Evolutionary conservation across 1,140 invertebrate species (phyloP).

Genomic region (Trichogramma pretiosum): DNA sequence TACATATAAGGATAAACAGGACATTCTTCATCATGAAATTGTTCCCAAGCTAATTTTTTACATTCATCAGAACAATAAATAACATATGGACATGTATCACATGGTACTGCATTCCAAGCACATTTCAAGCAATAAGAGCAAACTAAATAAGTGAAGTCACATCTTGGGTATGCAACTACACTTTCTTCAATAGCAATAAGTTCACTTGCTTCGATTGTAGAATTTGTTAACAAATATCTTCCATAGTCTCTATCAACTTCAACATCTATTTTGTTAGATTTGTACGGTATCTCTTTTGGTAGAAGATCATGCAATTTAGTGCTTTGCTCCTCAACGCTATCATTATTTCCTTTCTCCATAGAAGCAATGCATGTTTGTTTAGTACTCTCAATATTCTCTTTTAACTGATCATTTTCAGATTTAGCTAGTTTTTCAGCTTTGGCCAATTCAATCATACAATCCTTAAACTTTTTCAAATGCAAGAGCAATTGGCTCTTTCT

Average conservation of each 20-base stretch:
- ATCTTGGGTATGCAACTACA: conserved; percentile 59
- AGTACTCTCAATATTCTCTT: conserved; percentile 20
- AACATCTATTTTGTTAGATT: background rate
- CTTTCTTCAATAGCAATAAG: conserved; percentile 64
- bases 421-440: conserved; percentile 19
- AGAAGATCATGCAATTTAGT: background rate
- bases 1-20: conserved; percentile 48
- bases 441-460: conserved; percentile 48
- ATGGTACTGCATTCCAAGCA: conserved; percentile 52
- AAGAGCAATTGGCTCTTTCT: conserved; percentile 63
- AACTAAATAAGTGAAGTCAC: conserved; percentile 49
- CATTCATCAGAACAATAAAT: conserved; percentile 67
- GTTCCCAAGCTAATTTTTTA: conserved; percentile 45
- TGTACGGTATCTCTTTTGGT: background rate
- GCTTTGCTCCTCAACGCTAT: background rate
- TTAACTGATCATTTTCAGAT: conserved; percentile 9
- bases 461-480: conserved; percentile 50
- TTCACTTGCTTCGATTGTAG: conserved; percentile 62
- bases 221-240: conserved; percentile 52
- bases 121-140: conserved; percentile 68
- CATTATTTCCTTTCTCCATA: background rate
- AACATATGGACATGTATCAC: conserved; percentile 52
- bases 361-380: conserved; percentile 8
- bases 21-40: conserved; percentile 71
- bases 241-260: conserved; percentile 44